These are phyloP conservation scores for Trichoplusia ni DNA, from an alignment of 1,140 invertebrate species.

Conservation along the genomic window DNA sequence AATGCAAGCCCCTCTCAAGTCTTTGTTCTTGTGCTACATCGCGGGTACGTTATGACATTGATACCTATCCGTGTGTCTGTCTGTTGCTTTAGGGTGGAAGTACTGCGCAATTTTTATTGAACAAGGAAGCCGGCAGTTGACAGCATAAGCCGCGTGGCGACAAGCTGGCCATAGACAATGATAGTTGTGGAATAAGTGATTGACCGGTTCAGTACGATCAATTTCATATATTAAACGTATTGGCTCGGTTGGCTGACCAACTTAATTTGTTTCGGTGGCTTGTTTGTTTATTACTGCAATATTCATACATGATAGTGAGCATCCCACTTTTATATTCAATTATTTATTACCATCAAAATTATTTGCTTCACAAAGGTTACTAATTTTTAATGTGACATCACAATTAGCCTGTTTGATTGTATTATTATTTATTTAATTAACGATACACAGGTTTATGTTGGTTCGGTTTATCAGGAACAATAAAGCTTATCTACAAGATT, in stretches of 20 bases:
- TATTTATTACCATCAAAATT: no score
- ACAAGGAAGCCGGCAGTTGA: not conserved
- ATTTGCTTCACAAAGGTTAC: no score
- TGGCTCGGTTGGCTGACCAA: slow-evolving; percentile 9
- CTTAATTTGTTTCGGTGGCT: slow-evolving; percentile 10
- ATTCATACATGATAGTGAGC: not conserved
- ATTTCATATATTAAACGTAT: slow-evolving; percentile 17
- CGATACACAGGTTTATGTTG: not conserved
- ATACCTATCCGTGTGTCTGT: slow-evolving; percentile 9
- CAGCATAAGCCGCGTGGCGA: not conserved
- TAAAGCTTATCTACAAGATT: slow-evolving; percentile 15
- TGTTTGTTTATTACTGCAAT: not conserved
- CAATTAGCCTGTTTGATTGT: not conserved
- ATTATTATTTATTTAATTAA: slow-evolving; percentile 11
- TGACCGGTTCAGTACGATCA: not conserved
- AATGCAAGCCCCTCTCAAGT: slow-evolving; percentile 40
- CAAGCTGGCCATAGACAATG: not conserved
- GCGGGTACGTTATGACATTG: slow-evolving; percentile 9
- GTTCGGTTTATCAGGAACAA: not conserved
- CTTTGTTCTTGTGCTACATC: slow-evolving; percentile 15
- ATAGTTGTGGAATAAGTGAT: slow-evolving; percentile 1
- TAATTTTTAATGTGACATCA: no score
- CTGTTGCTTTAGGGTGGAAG: not conserved
- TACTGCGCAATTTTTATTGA: not conserved
- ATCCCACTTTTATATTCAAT: no score